These are phyloP conservation scores for Dendrocincla fuliginosa DNA, from an alignment of 2,797 vertebrate genomes.

Conservation along the genomic window DNA sequence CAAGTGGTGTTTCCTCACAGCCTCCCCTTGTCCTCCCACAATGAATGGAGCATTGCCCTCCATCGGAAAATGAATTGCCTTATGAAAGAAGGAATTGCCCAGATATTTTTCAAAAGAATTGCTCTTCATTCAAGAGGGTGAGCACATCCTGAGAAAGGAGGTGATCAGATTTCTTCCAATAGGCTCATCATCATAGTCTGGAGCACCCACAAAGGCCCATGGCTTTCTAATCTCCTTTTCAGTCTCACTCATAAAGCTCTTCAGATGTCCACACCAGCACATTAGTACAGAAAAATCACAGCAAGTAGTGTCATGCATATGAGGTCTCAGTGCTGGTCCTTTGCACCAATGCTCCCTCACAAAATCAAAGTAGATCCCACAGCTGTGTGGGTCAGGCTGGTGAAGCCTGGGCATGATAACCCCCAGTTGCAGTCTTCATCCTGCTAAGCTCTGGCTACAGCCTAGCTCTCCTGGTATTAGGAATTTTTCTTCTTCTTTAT, in stretches of 20 bases:
- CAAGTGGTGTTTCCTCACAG: neutral
- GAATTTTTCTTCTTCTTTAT: constrained; percentile 44
- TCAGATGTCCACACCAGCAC: neutral
- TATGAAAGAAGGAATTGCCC: neutral
- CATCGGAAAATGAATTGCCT: neutral
- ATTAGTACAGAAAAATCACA: neutral
- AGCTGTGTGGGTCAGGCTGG: neutral
- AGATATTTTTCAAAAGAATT: neutral
- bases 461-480: constrained; percentile 28
- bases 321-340: neutral
- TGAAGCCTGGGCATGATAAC: neutral
- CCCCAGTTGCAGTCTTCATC: neutral
- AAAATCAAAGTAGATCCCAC: neutral
- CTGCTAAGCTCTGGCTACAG: neutral
- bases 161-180: neutral
- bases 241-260: neutral
- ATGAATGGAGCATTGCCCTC: neutral
- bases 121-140: neutral
- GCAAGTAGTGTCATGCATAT: neutral
- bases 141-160: neutral
- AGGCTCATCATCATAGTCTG: neutral
- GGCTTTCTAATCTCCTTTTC: neutral
- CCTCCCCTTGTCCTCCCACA: neutral
- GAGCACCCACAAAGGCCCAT: neutral
- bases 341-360: neutral